phyloP scores from a whole-genome alignment of 2,888 invertebrate genomes.

The Phymatocera aterrima region DNA sequence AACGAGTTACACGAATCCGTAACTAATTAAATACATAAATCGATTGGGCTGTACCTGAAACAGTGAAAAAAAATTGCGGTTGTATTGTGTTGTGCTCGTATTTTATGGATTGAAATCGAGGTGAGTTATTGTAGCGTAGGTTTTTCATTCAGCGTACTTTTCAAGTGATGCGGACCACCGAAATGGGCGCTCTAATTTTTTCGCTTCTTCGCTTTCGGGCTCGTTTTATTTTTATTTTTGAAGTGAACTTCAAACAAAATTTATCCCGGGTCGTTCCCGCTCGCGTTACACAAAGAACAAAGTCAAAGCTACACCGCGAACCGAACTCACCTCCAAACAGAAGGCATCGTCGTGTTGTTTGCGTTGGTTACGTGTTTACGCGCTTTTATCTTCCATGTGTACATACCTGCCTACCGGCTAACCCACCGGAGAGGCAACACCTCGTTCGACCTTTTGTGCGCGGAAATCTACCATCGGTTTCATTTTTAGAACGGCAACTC shows the following conservation, averaged over 20 bases:
- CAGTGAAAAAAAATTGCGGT: no score
- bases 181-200: not conserved
- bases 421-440: not conserved
- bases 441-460: not conserved
- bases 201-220: not conserved
- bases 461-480: not conserved
- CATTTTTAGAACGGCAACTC: no score
- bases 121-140: not conserved
- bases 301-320: not conserved
- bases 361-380: constrained; percentile 1
- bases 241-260: not conserved
- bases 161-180: not conserved
- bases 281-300: constrained; percentile 3
- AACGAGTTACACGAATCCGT: no score
- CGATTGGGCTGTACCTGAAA: no score
- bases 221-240: no score
- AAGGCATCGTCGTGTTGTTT: not conserved
- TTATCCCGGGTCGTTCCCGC: not conserved
- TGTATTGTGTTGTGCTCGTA: no score
- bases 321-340: not conserved
- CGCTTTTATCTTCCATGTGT: not conserved
- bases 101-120: not conserved
- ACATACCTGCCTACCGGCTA: no score
- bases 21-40: no score
- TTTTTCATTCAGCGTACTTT: not conserved